These are phyloP conservation scores for Amblyopsis hoosieri DNA, from an alignment of 2,797 vertebrate species.

Conservation along the genomic window DNA sequence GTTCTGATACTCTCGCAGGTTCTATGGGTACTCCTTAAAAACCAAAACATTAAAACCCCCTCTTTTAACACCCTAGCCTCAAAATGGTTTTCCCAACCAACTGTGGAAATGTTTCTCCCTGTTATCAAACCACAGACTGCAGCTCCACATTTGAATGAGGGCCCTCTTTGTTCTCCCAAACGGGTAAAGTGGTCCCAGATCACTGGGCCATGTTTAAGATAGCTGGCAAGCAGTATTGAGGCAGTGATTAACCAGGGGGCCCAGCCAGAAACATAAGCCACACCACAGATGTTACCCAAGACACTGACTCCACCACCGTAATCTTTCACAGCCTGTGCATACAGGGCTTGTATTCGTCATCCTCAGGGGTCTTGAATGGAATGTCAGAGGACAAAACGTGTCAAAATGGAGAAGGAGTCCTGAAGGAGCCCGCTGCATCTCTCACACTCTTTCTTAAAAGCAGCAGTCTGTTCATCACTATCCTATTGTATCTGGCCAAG, in stretches of 20 bases:
- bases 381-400: constrained; percentile 7
- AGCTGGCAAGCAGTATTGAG: constrained; percentile 28
- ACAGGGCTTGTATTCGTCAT: constrained; percentile 36
- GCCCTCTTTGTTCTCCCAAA: constrained; percentile 32
- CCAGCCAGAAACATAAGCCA: constrained; percentile 29
- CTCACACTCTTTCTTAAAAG: too few species aligned
- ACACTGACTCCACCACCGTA: constrained; percentile 14
- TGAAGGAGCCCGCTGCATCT: neutral
- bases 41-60: neutral
- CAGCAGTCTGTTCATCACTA: too few species aligned
- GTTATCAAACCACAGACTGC: constrained; percentile 21
- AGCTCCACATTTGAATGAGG: constrained; percentile 51
- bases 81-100: neutral
- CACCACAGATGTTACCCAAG: constrained; percentile 33
- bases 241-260: constrained; percentile 32
- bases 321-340: constrained; percentile 29
- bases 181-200: constrained; percentile 36
- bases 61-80: neutral
- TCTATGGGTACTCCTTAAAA: neutral
- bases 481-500: too few species aligned
- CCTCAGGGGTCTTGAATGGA: constrained; percentile 17
- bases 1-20: neutral
- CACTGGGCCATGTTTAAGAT: constrained; percentile 37
- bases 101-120: constrained; percentile 33
- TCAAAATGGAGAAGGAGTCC: constrained; percentile 11